Percentiles rank a stretch among this genome's conserved stretches.
Conservation (phyloP, 2,113 vertebrate genomes). For the Saccopteryx leptura region DNA sequence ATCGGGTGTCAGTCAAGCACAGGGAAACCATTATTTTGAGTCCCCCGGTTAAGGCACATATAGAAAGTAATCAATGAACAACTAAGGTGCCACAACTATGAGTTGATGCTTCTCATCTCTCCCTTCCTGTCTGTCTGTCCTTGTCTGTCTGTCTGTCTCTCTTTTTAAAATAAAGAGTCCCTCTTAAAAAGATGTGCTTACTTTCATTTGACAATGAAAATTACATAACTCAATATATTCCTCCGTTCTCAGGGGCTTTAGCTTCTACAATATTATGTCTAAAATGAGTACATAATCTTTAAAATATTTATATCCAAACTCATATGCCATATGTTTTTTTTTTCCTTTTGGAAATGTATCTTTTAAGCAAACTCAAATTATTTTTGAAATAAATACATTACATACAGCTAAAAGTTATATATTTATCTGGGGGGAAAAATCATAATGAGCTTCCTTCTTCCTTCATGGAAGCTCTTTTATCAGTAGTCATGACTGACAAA, state of each 20-base stretch:
- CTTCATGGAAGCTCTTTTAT: background rate
- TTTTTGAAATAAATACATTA: background rate
- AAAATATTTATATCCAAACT: background rate
- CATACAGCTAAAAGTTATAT: background rate
- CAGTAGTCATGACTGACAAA: background rate
- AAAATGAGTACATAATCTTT: background rate
- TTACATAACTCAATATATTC: background rate
- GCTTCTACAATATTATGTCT: background rate
- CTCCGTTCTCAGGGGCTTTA: background rate
- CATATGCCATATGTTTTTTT: background rate
- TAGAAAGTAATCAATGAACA: too few species aligned
- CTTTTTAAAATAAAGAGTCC: too few species aligned
- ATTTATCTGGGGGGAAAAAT: slow-evolving; percentile 29
- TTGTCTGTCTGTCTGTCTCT: too few species aligned
- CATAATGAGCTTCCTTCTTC: background rate
- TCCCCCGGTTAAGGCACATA: too few species aligned
- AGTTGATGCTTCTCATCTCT: too few species aligned
- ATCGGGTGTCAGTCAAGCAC: too few species aligned
- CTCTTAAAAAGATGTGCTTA: background rate
- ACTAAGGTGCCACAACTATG: too few species aligned
- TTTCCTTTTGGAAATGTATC: background rate
- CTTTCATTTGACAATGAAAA: slow-evolving; percentile 31
- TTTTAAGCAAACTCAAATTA: slow-evolving; percentile 2
- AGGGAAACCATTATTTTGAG: too few species aligned
- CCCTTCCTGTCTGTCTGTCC: too few species aligned